Base-by-base conservation (phyloP, 2,888 invertebrate genomes). In the Lepidocyrtinus sp. region DNA sequence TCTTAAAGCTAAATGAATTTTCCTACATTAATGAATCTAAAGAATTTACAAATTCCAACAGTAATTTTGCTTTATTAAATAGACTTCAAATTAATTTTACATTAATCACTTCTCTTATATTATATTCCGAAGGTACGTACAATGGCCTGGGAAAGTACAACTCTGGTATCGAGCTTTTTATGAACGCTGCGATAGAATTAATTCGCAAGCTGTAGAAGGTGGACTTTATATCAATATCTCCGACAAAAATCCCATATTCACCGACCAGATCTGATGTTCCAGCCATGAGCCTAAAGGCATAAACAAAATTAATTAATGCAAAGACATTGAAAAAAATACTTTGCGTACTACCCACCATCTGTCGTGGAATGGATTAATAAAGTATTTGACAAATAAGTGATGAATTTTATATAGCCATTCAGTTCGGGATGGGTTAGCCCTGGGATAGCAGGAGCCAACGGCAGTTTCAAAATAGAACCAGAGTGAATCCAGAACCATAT, bases 141-240 rank as follows among this genome's bases (percentile, higher is more conserved):
- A 69, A 2, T 0, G 75, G 69, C 1, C 75, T 59, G 19, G 75
- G 75, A 45, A 69, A 75, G 61, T 75, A 75, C 0, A 75, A 25
- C 0, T 75, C 68, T 15, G 24, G 19, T n/a, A 75, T 75, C 5
- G 26, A 27, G 63, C 27, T 75, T 2, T 36, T 59, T 0, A 15
- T 7, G 19, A 75, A 75, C 12, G 63, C 50, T 7, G 59, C 69
- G 3, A 36, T 17, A 0, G 68, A 36, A 15, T 26, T 27, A 1
- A 61, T 25, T 26, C 15, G n/a, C 7, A 75, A 3, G 24, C 46
- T 68, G 27, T 46, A 69, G 3, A 36, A 45, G 0, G 25, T 25
- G 0, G 19, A 1, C 0, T 68, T 27, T 5, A 63, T 2, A 17
- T 75, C 75, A 22, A 75, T 21, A 19, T 75, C 75, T 61, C 75